Evolutionary conservation across 2,888 invertebrate genomes (phyloP), one percentile per base, ranked within the genome.

Genomic region (Eledona agricola): DNA sequence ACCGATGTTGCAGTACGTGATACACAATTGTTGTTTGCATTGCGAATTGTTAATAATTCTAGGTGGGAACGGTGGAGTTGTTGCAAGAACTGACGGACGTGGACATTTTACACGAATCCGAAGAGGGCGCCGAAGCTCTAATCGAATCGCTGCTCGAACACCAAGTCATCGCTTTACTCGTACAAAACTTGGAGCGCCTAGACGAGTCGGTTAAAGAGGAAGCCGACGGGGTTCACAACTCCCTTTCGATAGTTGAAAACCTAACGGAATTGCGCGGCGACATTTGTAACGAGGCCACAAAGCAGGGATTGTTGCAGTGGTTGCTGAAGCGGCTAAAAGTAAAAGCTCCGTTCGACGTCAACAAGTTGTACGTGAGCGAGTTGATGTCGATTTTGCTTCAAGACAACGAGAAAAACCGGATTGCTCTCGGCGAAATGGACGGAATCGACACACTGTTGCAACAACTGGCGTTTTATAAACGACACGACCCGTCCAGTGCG

Each of bases 371-470:
- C 77, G 90, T 90, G 34, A 95, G 94, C 73, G 99, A 99, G 81
- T 89, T 99, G 60, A 78, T 99, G 32, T 94, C 97, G 7, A 96
- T 99, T 72, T 79, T 99, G 5, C 79, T 99, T 43, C 99, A 99
- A 79, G 89, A 89, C 59, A 90, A 91, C 58, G 88, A 89, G 51
- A 88, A 88, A 40, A 94, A 93, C 73, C 83, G 90, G 60, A 79
- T 86, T 40, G 73, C 89, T 12, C 78, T 96, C 11, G 96, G 97
- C n/a, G 92, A 93, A 67, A 75, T 94, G 26, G 97, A 98, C 72
- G 96, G 96, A 1, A 96, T 98, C 66, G 99, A 99, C 80, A 90
- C 95, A 19, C 78, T 99, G 29, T 79, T 99, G 4, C 96, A 97
- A 76, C 98, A 96, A 72, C 79, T 97, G 57, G 96, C 96, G 63